Evolutionary conservation across 2,888 invertebrate genomes (phyloP).

Genomic region (Eupelmus urozonus): DNA sequence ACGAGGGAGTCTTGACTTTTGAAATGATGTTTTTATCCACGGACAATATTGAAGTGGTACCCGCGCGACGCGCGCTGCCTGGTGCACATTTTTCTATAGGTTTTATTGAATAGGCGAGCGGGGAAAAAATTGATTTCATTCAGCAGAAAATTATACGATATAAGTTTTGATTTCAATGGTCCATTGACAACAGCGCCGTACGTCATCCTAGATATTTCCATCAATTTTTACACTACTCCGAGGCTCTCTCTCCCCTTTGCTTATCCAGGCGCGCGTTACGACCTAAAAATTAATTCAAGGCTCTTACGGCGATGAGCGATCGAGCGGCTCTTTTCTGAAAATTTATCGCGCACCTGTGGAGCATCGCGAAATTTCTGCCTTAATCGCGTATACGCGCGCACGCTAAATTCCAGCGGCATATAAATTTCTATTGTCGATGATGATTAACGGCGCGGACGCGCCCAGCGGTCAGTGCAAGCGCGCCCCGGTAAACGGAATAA

Average conservation of each 20-base stretch:
- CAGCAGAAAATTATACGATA: too few relatives aligned
- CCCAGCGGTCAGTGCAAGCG: conserved; percentile 47
- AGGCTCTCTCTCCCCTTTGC: background rate
- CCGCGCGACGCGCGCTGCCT: too few relatives aligned
- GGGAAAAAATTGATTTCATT: too few relatives aligned
- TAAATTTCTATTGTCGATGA: conserved; percentile 55
- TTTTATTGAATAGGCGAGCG: too few relatives aligned
- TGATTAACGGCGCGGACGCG: conserved; percentile 52
- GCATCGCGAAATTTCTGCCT: conserved; percentile 25
- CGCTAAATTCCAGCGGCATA: conserved; percentile 40
- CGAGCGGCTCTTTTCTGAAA: background rate
- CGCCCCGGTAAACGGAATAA: conserved; percentile 56
- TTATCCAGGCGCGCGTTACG: background rate
- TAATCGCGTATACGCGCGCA: conserved; percentile 7
- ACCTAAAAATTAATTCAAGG: conserved; percentile 23
- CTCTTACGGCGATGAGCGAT: background rate
- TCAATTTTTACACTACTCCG: background rate
- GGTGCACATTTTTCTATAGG: too few relatives aligned
- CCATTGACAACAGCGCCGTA: too few relatives aligned
- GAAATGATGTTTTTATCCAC: too few relatives aligned
- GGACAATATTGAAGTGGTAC: too few relatives aligned
- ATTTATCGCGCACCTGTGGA: conserved; percentile 18
- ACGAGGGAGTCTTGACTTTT: too few relatives aligned
- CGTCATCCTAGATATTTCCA: too few relatives aligned
- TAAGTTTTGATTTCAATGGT: too few relatives aligned